phyloP scores from a whole-genome alignment of 2,797 vertebrate genomes.

The Pipistrellus pipistrellus region DNA sequence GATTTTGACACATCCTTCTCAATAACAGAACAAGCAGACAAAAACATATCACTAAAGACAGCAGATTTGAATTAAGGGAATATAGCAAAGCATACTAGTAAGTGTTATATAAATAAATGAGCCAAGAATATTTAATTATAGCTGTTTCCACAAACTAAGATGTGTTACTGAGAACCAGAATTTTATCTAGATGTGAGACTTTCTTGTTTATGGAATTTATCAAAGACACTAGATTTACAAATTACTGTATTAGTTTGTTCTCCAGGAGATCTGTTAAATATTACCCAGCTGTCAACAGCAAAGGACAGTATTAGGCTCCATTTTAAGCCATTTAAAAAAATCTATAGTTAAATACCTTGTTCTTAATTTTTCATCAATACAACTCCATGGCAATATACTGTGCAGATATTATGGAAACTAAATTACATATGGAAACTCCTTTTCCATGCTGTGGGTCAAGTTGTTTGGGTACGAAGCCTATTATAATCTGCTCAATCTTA shows the following conservation, averaged over 20 bases:
- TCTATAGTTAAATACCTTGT: not conserved
- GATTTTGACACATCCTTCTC: not conserved
- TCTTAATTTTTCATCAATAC: not conserved
- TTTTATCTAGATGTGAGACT: not conserved
- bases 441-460: not conserved
- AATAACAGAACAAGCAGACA: not conserved
- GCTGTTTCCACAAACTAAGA: not conserved
- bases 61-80: not conserved
- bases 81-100: not conserved
- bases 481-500: not conserved
- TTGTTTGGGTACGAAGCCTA: not conserved
- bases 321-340: not conserved
- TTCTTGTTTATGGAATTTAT: not conserved
- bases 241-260: not conserved
- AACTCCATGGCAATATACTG: not conserved
- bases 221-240: not conserved
- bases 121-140: not conserved
- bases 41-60: not conserved
- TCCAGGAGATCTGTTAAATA: not conserved
- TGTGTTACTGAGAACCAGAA: not conserved
- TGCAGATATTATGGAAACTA: not conserved
- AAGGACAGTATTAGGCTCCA: not conserved
- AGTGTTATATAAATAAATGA: not conserved
- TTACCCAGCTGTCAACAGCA: not conserved
- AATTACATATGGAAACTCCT: not conserved